Evolutionary conservation across 2,888 invertebrate genomes (phyloP), one percentile per base, ranked within the genome.

Genomic region (Tetheella fluctuosa): DNA sequence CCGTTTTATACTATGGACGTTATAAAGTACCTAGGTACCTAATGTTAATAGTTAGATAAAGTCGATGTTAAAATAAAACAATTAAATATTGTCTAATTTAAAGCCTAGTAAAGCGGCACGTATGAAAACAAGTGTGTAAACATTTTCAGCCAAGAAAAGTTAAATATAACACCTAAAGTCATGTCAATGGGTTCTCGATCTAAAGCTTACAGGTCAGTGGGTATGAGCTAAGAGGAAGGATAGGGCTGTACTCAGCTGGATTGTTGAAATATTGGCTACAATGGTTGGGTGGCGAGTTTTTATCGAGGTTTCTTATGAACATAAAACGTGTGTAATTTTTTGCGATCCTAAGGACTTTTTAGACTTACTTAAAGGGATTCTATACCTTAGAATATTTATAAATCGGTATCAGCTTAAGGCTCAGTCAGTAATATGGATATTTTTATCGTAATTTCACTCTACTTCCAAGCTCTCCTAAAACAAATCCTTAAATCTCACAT

Each of bases 201-300:
- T 71, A 74, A 76, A 76, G 73, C 67, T 76, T 77, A 65, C 76
- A 77, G 83, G 84, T 83, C 84, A 84, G 75, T 74, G 72, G 81
- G 79, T 69, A 68, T 66, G 60, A 48, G 20, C 48, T 61, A 34
- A 57, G 58, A 61, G 61, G 65, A 58, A 57, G 60, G 58, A 12
- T 54, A 59, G 68, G 60, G 62, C 55, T 58, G 59, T 48, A 10
- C 48, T 48, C 42, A 17, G n/a, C n/a, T 17, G 7, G 17, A 17
- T 42, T 39, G 8, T 42, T 17, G 20, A 39, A 20, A 48, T 48
- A 48, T 20, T 48, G 48, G 2, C 48, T 48, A 48, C n/a, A 17
- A 48, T 48, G 39, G 1, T 34, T 34, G 13, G 34, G 13, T 30
- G 7, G 13, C 13, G 25, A 25, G n/a, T n/a, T 39, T 42, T 17